Base-by-base conservation (phyloP, 64 coral and sea anemone genomes). In the Actinia equina region DNA sequence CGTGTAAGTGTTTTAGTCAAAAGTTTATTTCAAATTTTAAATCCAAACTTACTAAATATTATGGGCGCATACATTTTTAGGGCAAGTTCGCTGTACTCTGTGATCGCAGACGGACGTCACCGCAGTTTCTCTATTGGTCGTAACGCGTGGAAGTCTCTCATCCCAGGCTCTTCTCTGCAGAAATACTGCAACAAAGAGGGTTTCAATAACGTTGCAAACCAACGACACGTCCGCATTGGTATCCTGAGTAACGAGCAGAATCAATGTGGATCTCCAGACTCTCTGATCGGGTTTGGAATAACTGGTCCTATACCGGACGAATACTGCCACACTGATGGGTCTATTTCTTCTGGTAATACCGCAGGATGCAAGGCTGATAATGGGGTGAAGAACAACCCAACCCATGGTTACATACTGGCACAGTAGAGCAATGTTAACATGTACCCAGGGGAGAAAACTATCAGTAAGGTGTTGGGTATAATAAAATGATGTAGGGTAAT, bases 181-280 rank as follows among this genome's bases (percentile, higher is more conserved):
- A 1, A 3, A 17, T 52, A 94, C 41, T 94, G 92, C 30, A 90
- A 94, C 65, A 94, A 45, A 62, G 63, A 90, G 61, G 92, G 92
- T 8, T 94, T 94, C 26, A 94, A 94, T 57, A 1, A 17, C 2
- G 43, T 3, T 2, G 4, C 0, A 6, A 7, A 57, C 12, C 52
- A 54, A 54, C 25, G 5, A 14, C 41, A 80, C 17, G 9, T 6
- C 17, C 22, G 6, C 22, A 80, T 80, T 52, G 78, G 78, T 2
- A 80, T 80, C 7, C 3, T 44, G 1, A 20, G 17, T 3, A 80
- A 80, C 37, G 5, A 80, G 19, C 3, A 80, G 22, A 80, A 80
- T 49, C 44, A 79, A 1, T n/a, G 17, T 64, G 7, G 7, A 2
- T 20, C 16, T 43, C 26, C 26, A 37, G 76, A 78, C 43, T 78